These are phyloP conservation scores for Cyprichromis sp. DNA, from an alignment of 2,113 vertebrate species.

Conservation along the genomic window DNA sequence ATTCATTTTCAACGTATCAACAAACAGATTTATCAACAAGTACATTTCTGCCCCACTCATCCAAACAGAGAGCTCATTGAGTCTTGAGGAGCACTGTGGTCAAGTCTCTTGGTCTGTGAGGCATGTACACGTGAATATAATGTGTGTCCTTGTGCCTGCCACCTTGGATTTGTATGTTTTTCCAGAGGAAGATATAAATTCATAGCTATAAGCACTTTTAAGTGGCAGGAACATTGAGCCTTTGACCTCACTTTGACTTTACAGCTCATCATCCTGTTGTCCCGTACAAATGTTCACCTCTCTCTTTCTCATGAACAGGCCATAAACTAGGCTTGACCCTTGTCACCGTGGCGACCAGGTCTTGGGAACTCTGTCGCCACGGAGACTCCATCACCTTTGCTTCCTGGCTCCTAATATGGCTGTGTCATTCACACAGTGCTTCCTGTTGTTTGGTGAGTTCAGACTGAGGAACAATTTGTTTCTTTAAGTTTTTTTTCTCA, in stretches of 20 bases:
- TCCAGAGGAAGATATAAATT: neutral
- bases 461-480: constrained; percentile 27
- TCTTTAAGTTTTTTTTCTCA: neutral
- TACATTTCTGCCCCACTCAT: neutral
- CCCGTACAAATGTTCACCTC: neutral
- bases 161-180: neutral
- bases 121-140: neutral
- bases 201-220: neutral
- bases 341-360: constrained; percentile 26
- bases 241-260: neutral
- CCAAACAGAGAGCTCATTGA: neutral
- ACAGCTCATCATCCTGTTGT: neutral
- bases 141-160: neutral
- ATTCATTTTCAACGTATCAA: neutral
- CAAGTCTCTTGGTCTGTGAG: neutral
- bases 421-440: constrained; percentile 37
- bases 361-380: constrained; percentile 56
- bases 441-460: constrained; percentile 45
- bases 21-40: neutral
- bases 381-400: constrained; percentile 54
- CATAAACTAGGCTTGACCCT: constrained; percentile 35
- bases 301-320: neutral
- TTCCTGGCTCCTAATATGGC: constrained; percentile 57
- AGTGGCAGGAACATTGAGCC: neutral
- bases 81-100: neutral